These are phyloP conservation scores for Homalodisca vitripennis DNA, from an alignment of 1,140 invertebrate genomes.

Conservation along the genomic window DNA sequence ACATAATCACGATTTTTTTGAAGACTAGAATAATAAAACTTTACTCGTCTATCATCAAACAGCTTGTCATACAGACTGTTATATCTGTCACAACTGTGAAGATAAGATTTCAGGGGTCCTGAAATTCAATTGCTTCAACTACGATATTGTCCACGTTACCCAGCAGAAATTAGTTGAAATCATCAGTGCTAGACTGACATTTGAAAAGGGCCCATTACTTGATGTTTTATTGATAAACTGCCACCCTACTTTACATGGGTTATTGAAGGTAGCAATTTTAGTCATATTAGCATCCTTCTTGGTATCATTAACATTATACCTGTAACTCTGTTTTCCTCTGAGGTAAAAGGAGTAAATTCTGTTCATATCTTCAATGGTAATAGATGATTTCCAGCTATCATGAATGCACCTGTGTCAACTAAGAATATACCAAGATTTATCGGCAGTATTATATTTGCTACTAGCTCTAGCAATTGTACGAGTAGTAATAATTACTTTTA, in stretches of 20 bases:
- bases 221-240: not conserved
- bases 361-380: not conserved
- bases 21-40: too few relatives aligned
- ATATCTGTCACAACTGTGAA: not conserved
- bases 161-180: not conserved
- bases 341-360: not conserved
- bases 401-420: not conserved
- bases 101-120: not conserved
- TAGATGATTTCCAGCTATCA: conserved; percentile 8
- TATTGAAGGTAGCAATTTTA: not conserved
- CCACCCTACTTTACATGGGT: conserved; percentile 4
- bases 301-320: not conserved
- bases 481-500: not conserved
- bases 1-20: too few relatives aligned
- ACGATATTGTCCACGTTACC: not conserved
- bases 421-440: not conserved
- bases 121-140: not conserved
- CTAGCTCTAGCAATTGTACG: too few relatives aligned
- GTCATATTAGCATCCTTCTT: too few relatives aligned
- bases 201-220: not conserved
- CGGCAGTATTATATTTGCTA: not conserved
- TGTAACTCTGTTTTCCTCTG: not conserved
- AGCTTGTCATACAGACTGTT: not conserved
- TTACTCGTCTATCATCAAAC: too few relatives aligned
- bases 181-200: not conserved